Percentiles rank a stretch among this genome's conserved stretches.
These are phyloP conservation scores for Bellardia bayeri DNA, from an alignment of 2,888 invertebrate genomes.

Conservation along the genomic window DNA sequence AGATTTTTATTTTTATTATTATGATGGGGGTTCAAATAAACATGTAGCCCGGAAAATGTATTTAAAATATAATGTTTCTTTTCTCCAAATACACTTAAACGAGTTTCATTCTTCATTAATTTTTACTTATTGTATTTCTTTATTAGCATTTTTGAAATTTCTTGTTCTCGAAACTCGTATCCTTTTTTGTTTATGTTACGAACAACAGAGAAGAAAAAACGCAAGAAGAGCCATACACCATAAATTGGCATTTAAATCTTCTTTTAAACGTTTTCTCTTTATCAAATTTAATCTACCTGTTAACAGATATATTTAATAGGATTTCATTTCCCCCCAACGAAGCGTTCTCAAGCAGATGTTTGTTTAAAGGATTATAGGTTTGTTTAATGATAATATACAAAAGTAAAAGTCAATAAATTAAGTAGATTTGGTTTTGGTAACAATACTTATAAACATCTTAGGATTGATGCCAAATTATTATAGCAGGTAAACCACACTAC, in stretches of 20 bases:
- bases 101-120: not conserved
- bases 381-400: not conserved
- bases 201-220: not conserved
- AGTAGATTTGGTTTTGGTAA: conserved; percentile 11
- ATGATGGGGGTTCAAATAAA: not conserved
- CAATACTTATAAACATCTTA: not conserved
- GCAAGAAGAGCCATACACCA: not conserved
- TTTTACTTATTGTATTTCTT: not conserved
- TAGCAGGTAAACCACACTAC: not conserved
- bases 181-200: not conserved
- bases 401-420: conserved; percentile 28
- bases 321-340: not conserved
- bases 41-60: too few relatives aligned
- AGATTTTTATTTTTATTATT: conserved; percentile 24
- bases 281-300: conserved; percentile 43
- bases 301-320: conserved; percentile 20
- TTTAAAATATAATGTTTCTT: too few relatives aligned
- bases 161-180: not conserved
- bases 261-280: conserved; percentile 31
- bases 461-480: conserved; percentile 3
- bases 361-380: conserved; percentile 30
- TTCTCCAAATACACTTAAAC: not conserved
- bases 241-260: conserved; percentile 37
- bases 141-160: conserved; percentile 3
- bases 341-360: conserved; percentile 26